A percentile compares a stretch with the other conserved stretches of the same genome.
These are phyloP conservation scores for Scaptodrosophila latifasciaeformis DNA, from an alignment of 2,888 invertebrate species.

Conservation along the genomic window DNA sequence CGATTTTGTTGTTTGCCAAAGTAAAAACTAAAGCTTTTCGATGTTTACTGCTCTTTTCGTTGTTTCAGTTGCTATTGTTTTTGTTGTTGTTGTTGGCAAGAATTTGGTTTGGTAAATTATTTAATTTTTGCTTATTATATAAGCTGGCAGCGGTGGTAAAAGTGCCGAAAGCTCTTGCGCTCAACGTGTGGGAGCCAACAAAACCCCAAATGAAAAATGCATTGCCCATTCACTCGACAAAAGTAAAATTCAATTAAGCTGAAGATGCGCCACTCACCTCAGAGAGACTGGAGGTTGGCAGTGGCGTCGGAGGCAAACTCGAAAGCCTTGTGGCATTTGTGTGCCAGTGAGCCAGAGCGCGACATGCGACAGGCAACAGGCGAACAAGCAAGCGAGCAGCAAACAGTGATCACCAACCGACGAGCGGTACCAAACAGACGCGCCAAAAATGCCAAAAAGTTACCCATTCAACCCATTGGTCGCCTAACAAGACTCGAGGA, in stretches of 20 bases:
- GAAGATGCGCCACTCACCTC: constrained; percentile 63
- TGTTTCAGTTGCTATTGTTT: no score
- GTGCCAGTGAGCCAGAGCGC: no score
- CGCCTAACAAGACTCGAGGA: constrained; percentile 43
- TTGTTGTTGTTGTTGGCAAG: constrained; percentile 22
- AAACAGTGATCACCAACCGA: no score
- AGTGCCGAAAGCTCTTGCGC: constrained; percentile 68
- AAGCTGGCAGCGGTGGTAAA: constrained; percentile 43
- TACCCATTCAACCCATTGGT: constrained; percentile 23
- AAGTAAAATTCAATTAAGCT: constrained; percentile 66
- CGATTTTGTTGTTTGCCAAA: constrained; percentile 46
- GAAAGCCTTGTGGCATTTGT: constrained; percentile 42
- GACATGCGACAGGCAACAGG: constrained; percentile 35
- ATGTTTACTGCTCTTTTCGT: constrained; percentile 6
- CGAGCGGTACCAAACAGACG: constrained; percentile 47
- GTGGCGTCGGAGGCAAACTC: not conserved
- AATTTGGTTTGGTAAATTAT: constrained; percentile 42
- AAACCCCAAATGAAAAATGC: constrained; percentile 60
- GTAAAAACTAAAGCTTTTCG: constrained; percentile 29
- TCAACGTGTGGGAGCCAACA: constrained; percentile 68
- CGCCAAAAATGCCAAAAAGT: constrained; percentile 41
- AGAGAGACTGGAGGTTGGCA: no score
- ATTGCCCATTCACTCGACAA: constrained; percentile 36
- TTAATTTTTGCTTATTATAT: constrained; percentile 64
- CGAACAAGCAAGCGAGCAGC: no score